Evolutionary conservation across 2,888 invertebrate genomes (phyloP), one percentile per base, ranked within the genome.

Genomic region (Ariolimax columbianus): DNA sequence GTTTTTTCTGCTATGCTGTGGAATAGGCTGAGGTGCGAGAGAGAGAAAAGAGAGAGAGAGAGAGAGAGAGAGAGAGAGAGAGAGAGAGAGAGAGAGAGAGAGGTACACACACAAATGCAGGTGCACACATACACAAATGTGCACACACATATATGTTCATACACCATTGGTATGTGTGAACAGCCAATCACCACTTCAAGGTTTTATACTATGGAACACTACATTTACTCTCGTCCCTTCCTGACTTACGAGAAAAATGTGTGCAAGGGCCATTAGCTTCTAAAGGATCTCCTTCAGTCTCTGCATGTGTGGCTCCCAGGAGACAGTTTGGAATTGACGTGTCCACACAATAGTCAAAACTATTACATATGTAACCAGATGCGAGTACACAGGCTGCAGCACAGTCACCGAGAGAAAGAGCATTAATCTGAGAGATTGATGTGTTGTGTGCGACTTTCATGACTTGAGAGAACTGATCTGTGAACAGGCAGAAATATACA

Each of bases 171-270:
- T n/a, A n/a, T n/a, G n/a, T n/a, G n/a, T n/a, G n/a, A n/a, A n/a
- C n/a, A n/a, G 51, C 51, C 51, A 51, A 11, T 51, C 51, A 51
- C 51, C 51, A 51, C 51, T 51, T 17, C 7, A 51, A 51, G 51
- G 51, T 51, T 7, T n/a, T n/a, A n/a, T n/a, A n/a, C n/a, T n/a
- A n/a, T n/a, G n/a, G n/a, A n/a, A n/a, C n/a, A n/a, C n/a, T n/a
- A 63, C 17, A 26, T 40, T 40, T 40, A 72, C 26, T 26, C 26
- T 40, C 3, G 14, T 40, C 26, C 23, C 9, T 72, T 19, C 9
- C n/a, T 26, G 33, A 96, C 96, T 96, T 96, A 95, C 93, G 95
- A 40, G 83, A 83, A 55, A 40, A 83, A 38, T 78, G 77, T 11
- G 55, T 47, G 38, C 77, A 75, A 36, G 38, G 30, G 17, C 66